Base-by-base conservation (phyloP, 2,113 vertebrate species). In the Aphyosemion australe region DNA sequence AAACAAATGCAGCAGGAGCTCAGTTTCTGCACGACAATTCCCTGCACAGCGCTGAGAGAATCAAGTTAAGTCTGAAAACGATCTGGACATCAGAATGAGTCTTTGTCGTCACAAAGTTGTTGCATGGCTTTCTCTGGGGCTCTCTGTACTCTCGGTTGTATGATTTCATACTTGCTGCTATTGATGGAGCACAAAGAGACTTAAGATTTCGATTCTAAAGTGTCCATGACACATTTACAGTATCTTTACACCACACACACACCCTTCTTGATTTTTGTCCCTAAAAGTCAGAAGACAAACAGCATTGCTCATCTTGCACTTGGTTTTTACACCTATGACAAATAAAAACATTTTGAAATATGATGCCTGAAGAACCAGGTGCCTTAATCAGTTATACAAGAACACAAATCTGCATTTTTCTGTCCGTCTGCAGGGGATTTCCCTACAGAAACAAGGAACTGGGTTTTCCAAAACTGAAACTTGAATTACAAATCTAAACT, bases 321-420 rank as follows among this genome's bases (percentile, higher is more conserved):
- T 86, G 87, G 82, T 84, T 87, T 87, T 80, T 84, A 80, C 84
- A 79, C 64, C 49, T 61, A 81, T 74, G 62, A 55, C 60, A 56
- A 68, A 69, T 52, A 19, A 70, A 7, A 20, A 57, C 72, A 69
- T 84, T 89, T 91, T 87, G 84, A 86, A 45, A 91, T 88, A 90
- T 71, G 84, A 91, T 92, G 91, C 92, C 92, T 93, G 93, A 87
- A 89, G 57, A 90, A 90, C 91, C 90, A 91, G 93, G 91, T 93
- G 93, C 93, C 92, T 93, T 93, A 93, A 84, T 89, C 86, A 87
- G 79, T 88, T 72, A 80, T 76, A 87, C 69, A 71, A 90, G 81
- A 87, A 87, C 83, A 90, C 85, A 86, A 89, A 88, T 86, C 76
- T 89, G 70, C 83, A 88, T 48, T 75, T 78, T 89, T 82, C 39